Evolutionary conservation across 2,113 vertebrate genomes (phyloP).

Genomic region (Hipposideros armiger): DNA sequence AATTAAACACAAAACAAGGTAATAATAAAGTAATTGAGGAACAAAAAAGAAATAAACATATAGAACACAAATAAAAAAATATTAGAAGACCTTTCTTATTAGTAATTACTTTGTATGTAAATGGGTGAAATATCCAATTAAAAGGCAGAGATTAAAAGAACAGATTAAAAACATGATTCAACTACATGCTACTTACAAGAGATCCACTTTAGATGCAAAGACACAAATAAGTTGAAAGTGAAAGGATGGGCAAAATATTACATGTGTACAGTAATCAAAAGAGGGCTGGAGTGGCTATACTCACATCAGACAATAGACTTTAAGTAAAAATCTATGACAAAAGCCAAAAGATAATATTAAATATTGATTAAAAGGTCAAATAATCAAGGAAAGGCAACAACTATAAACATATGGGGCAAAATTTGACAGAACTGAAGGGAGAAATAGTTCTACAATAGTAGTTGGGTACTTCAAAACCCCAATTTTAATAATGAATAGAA

Average conservation of each 20-base stretch:
- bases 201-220: constrained; percentile 5
- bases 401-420: background rate
- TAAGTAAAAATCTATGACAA: background rate
- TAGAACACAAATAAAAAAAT: background rate
- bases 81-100: background rate
- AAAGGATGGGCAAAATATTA: background rate
- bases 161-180: background rate
- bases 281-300: background rate
- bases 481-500: background rate
- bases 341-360: background rate
- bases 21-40: background rate
- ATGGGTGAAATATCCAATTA: background rate
- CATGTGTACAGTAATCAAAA: background rate
- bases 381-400: background rate
- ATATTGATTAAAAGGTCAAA: background rate
- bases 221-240: background rate
- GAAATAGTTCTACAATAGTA: background rate
- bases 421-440: background rate
- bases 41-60: background rate
- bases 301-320: background rate
- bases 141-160: background rate
- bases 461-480: background rate
- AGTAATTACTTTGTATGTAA: background rate
- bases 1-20: background rate
- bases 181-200: background rate